Conservation (phyloP, 2,113 vertebrate genomes). For the Xiphophorus hellerii region DNA sequence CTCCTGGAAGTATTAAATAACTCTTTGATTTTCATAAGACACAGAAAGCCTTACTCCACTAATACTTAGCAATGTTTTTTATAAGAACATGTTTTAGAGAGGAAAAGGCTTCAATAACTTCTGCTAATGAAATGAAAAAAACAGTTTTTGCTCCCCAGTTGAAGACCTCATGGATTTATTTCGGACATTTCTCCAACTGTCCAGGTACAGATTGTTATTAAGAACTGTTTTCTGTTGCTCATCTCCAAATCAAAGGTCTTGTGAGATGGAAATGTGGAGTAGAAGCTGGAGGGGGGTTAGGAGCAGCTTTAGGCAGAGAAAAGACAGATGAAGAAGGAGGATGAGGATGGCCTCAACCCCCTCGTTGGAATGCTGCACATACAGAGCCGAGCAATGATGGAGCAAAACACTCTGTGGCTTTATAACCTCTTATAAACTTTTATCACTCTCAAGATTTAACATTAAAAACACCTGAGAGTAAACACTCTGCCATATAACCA, state of each 20-base stretch:
- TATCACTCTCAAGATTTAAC: slow-evolving; percentile 37
- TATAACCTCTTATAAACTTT: slow-evolving; percentile 45
- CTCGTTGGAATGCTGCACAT: slow-evolving; percentile 37
- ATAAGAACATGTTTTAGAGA: not conserved
- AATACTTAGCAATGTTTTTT: too few relatives aligned
- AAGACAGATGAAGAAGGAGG: not conserved
- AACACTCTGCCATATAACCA: slow-evolving; percentile 25
- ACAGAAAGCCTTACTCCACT: not conserved
- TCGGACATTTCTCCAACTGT: not conserved
- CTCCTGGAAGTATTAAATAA: not conserved
- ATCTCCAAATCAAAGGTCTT: not conserved
- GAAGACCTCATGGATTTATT: not conserved
- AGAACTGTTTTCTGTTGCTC: not conserved
- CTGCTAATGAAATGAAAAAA: not conserved
- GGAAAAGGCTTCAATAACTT: not conserved
- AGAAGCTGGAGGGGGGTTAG: not conserved
- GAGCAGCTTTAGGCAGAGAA: not conserved
- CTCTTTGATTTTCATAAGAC: not conserved
- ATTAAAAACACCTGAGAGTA: slow-evolving; percentile 38
- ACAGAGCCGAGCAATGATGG: slow-evolving; percentile 10
- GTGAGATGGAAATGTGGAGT: not conserved
- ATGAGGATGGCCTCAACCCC: not conserved
- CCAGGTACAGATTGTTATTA: not conserved
- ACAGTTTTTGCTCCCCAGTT: not conserved
- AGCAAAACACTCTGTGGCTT: slow-evolving; percentile 22